Base-by-base conservation (phyloP, 64 coral and sea anemone species). In the Montipora sp. region DNA sequence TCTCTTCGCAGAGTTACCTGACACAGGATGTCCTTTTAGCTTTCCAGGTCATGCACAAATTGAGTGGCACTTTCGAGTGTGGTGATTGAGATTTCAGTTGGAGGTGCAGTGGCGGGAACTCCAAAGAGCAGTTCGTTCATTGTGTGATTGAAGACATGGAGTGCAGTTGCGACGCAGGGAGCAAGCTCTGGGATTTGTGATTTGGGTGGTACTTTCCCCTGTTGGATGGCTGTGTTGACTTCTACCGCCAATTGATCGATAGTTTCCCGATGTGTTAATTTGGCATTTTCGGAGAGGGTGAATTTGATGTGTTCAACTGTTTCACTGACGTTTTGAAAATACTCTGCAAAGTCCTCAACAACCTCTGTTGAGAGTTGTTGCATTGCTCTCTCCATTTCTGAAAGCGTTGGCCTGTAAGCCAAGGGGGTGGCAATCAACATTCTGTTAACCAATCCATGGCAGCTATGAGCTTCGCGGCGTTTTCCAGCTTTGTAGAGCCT, bases 11-110 rank as follows among this genome's bases (percentile, higher is more conserved):
- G 24, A 24, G 0, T 88, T 90, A 90, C 88, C 88, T 65, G 48
- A 45, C 88, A 90, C 16, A 90, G 45, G n/a, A 76, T 76, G 1
- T 90, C 75, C 61, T 90, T 90, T 43, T 90, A 75, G 5, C 6
- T 24, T 24, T 90, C 88, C 12, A 90, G 75, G 48, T 90, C 50
- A 9, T 74, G 18, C 15, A 90, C 75, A 57, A 90, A 51, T 9
- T 16, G 18, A 9, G 71, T 58, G 16, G 75, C 75, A 36, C 43
- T 90, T 74, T 74, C 19, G 13, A 90, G 73, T 5, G 55, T 79
- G 16, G 13, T 6, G 8, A 46, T 48, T 5, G 7, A 7, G 45
- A 90, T 79, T 12, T 51, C 63, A 61, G 88, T 78, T 7, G 88
- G 73, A 14, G 55, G 57, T 10, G 55, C 55, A 9, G 73, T 18